Conservation (phyloP, 2,113 vertebrate species). For the Crotalus horridus region DNA sequence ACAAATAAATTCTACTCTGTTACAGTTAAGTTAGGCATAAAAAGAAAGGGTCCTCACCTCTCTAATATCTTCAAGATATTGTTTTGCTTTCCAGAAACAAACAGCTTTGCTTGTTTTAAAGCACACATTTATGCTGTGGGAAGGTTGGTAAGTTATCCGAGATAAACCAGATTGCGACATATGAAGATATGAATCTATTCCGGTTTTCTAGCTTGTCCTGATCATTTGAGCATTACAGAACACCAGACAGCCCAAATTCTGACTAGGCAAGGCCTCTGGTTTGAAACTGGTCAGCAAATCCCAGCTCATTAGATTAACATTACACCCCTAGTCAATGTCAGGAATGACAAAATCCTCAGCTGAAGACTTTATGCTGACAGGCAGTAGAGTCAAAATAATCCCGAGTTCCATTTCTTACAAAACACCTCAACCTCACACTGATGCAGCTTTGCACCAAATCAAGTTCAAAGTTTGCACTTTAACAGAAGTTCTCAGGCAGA, state of each 20-base stretch:
- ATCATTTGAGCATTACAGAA: not conserved
- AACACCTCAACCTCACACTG: not conserved
- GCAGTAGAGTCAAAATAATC: conserved; percentile 17
- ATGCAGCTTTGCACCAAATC: conserved; percentile 14
- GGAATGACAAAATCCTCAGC: not conserved
- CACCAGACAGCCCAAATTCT: not conserved
- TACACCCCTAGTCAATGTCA: not conserved
- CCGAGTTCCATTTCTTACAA: conserved; percentile 11
- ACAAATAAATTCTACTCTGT: conserved; percentile 10
- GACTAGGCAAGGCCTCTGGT: not conserved
- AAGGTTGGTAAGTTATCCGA: not conserved
- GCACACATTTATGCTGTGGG: not conserved
- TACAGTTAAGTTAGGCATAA: not conserved
- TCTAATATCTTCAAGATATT: not conserved
- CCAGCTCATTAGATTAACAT: not conserved
- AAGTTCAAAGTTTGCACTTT: conserved; percentile 33
- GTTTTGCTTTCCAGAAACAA: not conserved
- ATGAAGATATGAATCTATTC: not conserved
- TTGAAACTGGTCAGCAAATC: not conserved
- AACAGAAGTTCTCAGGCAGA: conserved; percentile 2
- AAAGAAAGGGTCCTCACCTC: not conserved
- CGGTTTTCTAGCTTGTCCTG: not conserved
- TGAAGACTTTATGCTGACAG: conserved; percentile 35
- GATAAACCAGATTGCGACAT: not conserved
- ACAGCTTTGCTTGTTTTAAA: not conserved